Evolutionary conservation across 2,888 invertebrate species (phyloP), one percentile per base, ranked within the genome.

Genomic region (Trachelus tabidus): DNA sequence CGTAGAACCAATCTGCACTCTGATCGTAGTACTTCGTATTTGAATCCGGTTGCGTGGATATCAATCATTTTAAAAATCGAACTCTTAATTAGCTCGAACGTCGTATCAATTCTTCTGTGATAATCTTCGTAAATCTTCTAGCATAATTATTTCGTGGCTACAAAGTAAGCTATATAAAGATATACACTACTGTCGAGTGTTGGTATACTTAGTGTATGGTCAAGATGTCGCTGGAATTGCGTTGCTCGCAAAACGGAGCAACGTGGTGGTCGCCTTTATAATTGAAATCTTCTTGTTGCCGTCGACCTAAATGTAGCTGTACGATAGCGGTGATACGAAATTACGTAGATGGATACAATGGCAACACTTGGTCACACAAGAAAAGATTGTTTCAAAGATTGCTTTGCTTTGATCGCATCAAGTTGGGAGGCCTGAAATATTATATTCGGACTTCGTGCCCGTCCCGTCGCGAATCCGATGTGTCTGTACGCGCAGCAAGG

Each of bases 81-180:
- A 78, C 80, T 77, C 81, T 79, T 79, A 33, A 73, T 78, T 30
- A 68, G 33, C 73, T 69, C 77, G 75, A 73, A 0, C 56, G 56
- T 23, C 3, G 23, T 6, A 11, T 56, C 6, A 9, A 23, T 56
- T 56, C 56, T 56, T 15, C 15, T 9, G 9, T 23, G 9, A 56
- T 23, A 56, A 56, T 23, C 56, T 56, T 56, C 23, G 23, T 56
- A 56, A 56, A 56, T 15, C 23, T 56, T 56, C 56, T 56, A 23
- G 23, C 56, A 23, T 56, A 23, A 56, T 56, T 23, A 56, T 56
- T 56, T 9, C 56, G 9, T 23, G 23, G 23, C 56, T 56, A 56
- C 56, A 56, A 56, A 56, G 56, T 56, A 56, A 56, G 56, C 56
- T 56, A 23, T 56, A 23, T 56, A 56, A 56, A 56, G 2, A 23